Percentiles rank a stretch among this genome's conserved stretches.
Conservation (phyloP, 2,797 vertebrate genomes). For the Falco concolor region DNA sequence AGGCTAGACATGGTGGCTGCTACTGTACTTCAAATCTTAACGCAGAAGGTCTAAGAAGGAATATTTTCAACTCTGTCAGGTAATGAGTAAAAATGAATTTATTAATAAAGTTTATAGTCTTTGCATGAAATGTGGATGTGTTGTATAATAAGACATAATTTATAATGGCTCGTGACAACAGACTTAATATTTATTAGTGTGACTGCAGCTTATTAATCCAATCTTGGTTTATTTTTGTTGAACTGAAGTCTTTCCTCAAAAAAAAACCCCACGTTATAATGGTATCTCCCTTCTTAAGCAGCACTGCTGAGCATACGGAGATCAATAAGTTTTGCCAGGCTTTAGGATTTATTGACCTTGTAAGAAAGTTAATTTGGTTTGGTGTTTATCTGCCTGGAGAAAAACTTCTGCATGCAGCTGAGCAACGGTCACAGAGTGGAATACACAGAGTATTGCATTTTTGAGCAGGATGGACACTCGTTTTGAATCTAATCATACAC, state of each 20-base stretch:
- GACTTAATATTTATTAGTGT: background rate
- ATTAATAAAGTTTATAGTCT: background rate
- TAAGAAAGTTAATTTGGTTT: background rate
- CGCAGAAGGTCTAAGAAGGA: background rate
- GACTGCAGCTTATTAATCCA: background rate
- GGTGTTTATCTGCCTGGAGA: background rate
- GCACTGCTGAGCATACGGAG: background rate
- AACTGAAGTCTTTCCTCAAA: background rate
- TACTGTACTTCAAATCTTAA: background rate
- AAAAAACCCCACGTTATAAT: background rate
- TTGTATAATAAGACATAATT: background rate
- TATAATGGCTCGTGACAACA: background rate
- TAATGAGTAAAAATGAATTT: background rate
- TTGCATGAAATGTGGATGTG: background rate
- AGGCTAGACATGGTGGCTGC: background rate
- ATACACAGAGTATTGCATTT: background rate
- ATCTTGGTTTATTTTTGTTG: background rate
- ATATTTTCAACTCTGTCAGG: background rate
- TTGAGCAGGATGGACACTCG: background rate
- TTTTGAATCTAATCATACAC: background rate
- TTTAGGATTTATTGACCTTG: background rate
- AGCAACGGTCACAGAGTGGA: background rate
- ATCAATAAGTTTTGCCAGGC: background rate
- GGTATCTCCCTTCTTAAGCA: background rate
- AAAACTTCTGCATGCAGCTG: background rate